phyloP scores from a whole-genome alignment of 2,797 vertebrate genomes.

The Uromys caudimaculatus region DNA sequence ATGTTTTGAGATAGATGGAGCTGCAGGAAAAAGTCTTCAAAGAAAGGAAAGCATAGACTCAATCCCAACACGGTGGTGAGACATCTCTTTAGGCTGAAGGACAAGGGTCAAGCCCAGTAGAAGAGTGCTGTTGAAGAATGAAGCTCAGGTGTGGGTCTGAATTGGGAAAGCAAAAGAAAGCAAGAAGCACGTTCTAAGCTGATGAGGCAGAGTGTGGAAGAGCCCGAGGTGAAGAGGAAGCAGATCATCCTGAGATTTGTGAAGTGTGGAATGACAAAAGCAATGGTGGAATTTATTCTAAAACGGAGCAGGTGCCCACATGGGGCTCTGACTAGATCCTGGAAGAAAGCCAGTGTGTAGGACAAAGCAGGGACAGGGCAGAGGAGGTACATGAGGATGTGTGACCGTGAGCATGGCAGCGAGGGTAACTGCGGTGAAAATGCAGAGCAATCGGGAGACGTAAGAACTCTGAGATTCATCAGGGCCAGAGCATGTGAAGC shows the following conservation, averaged over 20 bases:
- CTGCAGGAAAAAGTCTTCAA: background rate
- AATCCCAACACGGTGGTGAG: background rate
- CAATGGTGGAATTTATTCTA: background rate
- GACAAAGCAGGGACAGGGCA: background rate
- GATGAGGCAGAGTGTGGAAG: background rate
- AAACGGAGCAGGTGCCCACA: background rate
- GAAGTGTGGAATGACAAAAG: background rate
- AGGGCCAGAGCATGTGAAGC: background rate
- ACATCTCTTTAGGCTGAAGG: background rate
- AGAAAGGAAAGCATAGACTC: background rate
- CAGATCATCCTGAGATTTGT: background rate
- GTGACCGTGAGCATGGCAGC: fast-evolving
- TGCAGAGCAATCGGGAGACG: background rate
- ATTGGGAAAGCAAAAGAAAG: background rate
- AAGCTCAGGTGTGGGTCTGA: background rate
- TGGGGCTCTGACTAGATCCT: background rate
- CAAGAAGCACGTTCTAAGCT: background rate
- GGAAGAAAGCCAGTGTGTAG: background rate
- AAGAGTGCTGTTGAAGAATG: background rate
- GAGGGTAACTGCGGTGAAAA: background rate
- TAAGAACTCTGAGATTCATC: background rate
- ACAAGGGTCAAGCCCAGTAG: background rate
- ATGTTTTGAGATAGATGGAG: background rate
- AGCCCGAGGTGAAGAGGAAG: background rate
- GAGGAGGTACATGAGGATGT: background rate